Base-by-base conservation (phyloP, 2,888 invertebrate genomes). In the Cantharis rustica region DNA sequence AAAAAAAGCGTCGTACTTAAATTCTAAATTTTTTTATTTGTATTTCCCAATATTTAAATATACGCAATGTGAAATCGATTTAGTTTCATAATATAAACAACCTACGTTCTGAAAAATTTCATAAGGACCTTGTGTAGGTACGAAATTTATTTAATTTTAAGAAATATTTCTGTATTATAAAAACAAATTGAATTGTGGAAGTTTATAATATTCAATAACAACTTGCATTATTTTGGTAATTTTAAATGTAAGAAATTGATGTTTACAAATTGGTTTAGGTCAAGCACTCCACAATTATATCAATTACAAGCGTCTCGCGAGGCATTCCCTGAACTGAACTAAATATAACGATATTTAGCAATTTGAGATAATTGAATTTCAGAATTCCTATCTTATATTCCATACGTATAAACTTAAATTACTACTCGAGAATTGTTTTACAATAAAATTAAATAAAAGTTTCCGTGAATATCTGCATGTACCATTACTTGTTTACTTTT, bases 401-500 rank as follows among this genome's bases (percentile, higher is more conserved):
- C 47, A 47, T 47, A 47, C n/a, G n/a, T 47, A 47, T n/a, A 7
- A 47, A 47, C n/a, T 47, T n/a, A 47, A 47, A 47, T 47, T 47
- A 47, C 47, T n/a, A 47, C n/a, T n/a, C 13, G 47, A 13, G 47
- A 47, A 47, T 47, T 47, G 47, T 47, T 47, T 47, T 47, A n/a
- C 47, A 47, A 47, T 47, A 47, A 47, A 66, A 66, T 23, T 66
- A 66, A 66, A 20, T 66, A 20, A 66, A 66, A 66, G 64, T 66
- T 66, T 23, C 9, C n/a, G 47, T 7, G n/a, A 47, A 47, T 47
- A 47, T 47, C 47, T 47, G 47, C 47, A 47, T 47, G 20, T 20
- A 66, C 64, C 20, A n/a, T 66, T 66, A 16, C 23, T 17, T 69
- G 69, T 73, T 72, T 73, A 69, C 73, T 73, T 61, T 17, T 69